Evolutionary conservation across 1,140 invertebrate species (phyloP).

Genomic region (Muscidifurax raptorellus): DNA sequence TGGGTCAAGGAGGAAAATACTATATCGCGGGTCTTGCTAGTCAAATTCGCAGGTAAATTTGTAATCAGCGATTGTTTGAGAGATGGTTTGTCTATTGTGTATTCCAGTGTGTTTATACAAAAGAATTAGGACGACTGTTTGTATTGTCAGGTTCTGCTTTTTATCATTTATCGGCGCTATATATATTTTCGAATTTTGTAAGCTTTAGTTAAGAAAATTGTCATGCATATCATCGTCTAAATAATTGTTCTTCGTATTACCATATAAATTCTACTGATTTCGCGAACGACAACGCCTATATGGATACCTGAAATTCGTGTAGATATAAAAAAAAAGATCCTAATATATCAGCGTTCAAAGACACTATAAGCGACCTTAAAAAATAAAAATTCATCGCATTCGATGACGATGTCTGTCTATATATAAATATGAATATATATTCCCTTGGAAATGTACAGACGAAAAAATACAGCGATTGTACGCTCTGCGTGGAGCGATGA

Average conservation of each 20-base stretch:
- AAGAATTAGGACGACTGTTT: too few species aligned
- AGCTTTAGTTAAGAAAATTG: too few species aligned
- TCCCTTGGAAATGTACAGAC: background rate
- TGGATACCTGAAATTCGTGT: background rate
- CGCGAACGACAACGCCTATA: background rate
- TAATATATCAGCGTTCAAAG: background rate
- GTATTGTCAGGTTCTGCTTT: too few species aligned
- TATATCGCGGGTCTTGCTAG: too few species aligned
- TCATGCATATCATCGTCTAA: too few species aligned
- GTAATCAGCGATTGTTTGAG: background rate
- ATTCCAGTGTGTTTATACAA: too few species aligned
- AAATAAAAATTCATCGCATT: background rate
- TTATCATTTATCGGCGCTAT: too few species aligned
- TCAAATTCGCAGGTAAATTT: background rate
- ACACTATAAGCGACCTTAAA: background rate
- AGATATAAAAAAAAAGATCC: background rate
- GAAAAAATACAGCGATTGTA: background rate
- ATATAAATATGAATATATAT: constrained; percentile 12
- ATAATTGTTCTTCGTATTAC: too few species aligned
- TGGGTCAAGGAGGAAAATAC: background rate
- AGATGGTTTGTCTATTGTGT: background rate
- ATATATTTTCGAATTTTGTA: too few species aligned
- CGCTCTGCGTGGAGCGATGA: background rate
- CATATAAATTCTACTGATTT: background rate
- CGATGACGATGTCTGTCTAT: background rate